Percentiles rank a stretch among this genome's conserved stretches.
These are phyloP conservation scores for Ochropleura leucogaster DNA, from an alignment of 2,888 invertebrate genomes.

Conservation along the genomic window DNA sequence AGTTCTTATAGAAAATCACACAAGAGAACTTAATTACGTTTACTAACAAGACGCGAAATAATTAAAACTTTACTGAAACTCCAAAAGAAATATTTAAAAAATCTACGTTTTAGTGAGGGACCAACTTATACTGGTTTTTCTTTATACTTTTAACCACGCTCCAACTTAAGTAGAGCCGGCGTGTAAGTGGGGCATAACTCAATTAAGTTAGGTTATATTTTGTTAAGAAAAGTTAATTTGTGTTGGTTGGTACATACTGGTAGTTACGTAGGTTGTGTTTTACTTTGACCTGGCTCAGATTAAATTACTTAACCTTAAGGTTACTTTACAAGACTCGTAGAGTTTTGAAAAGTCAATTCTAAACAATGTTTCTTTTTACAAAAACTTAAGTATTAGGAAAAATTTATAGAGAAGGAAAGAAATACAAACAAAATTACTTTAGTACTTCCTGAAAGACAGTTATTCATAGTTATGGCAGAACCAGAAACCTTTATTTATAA, in stretches of 20 bases:
- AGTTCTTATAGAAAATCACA: not conserved
- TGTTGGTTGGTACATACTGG: conserved; percentile 18
- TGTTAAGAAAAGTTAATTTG: conserved; percentile 43
- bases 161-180: not conserved
- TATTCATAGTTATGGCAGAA: no score
- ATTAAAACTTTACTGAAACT: conserved; percentile 23
- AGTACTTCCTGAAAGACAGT: no score
- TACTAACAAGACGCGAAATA: conserved; percentile 15
- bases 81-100: conserved; percentile 26
- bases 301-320: conserved; percentile 28
- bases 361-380: not conserved
- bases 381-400: no score
- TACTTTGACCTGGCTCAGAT: conserved; percentile 38
- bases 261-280: conserved; percentile 14
- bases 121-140: not conserved
- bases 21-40: conserved; percentile 1
- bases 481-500: no score
- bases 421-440: no score
- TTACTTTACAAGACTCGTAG: conserved; percentile 1
- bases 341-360: not conserved
- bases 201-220: conserved; percentile 48
- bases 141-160: accelerated
- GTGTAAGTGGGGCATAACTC: conserved; percentile 20
- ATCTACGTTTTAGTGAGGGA: conserved; percentile 11
- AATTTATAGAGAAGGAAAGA: no score